Percentiles rank a stretch among this genome's conserved stretches.
Evolutionary conservation across 2,113 vertebrate species (phyloP).

Genomic region (Lycaon pictus): DNA sequence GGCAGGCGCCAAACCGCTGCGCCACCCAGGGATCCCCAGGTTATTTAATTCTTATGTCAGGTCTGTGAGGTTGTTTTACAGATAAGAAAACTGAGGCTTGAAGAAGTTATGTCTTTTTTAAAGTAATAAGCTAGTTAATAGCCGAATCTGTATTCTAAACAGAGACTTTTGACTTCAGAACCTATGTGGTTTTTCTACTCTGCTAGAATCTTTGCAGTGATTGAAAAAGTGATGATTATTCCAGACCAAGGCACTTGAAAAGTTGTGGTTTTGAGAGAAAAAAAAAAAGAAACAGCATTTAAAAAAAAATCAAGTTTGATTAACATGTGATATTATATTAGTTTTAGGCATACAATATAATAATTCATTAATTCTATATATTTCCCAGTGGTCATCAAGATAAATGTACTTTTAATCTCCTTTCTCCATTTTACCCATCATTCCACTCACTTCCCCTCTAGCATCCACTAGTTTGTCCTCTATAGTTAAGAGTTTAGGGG

Average conservation of each 20-base stretch:
- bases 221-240: slow-evolving; percentile 37
- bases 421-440: background rate
- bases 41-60: slow-evolving; percentile 27
- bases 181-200: background rate
- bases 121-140: background rate
- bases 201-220: background rate
- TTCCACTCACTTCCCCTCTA: background rate
- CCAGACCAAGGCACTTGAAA: background rate
- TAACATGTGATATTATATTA: background rate
- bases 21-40: no score
- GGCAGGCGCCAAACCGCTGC: no score
- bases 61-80: slow-evolving; percentile 6
- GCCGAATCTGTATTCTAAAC: background rate
- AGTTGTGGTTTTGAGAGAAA: background rate
- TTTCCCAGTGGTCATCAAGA: background rate
- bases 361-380: background rate
- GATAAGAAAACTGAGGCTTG: background rate
- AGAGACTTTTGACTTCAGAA: background rate
- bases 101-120: slow-evolving; percentile 16
- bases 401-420: background rate
- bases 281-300: background rate
- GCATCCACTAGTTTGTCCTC: background rate
- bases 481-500: background rate
- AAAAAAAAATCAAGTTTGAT: background rate
- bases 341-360: background rate